phyloP scores from a whole-genome alignment of 2,888 invertebrate species.

The Archips crataeganus region DNA sequence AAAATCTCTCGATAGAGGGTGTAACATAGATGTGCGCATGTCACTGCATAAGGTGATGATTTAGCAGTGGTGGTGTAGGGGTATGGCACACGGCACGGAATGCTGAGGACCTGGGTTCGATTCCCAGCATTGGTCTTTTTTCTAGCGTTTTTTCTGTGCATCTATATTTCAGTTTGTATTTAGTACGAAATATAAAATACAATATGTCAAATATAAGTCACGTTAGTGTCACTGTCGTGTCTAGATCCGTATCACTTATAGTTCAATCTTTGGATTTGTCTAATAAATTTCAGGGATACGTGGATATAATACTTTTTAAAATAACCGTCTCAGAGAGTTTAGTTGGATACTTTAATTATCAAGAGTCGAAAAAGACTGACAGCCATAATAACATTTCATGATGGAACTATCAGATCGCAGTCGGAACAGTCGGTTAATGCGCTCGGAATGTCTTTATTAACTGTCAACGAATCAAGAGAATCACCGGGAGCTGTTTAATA shows the following conservation, averaged over 20 bases:
- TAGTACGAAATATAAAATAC: no score
- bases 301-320: conserved; percentile 6
- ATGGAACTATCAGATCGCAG: conserved; percentile 67
- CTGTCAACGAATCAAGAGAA: conserved; percentile 80
- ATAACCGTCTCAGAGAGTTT: conserved; percentile 15
- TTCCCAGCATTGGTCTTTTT: no score
- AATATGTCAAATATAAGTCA: conserved; percentile 41
- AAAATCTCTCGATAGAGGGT: no score
- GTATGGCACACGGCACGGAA: no score
- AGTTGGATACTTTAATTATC: conserved; percentile 37
- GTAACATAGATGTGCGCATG: no score
- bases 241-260: conserved; percentile 16
- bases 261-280: conserved; percentile 8
- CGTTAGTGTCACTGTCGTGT: conserved; percentile 48
- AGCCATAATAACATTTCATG: conserved; percentile 66
- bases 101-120: no score
- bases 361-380: conserved; percentile 51
- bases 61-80: no score
- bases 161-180: no score
- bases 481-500: conserved; percentile 79
- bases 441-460: conserved; percentile 84
- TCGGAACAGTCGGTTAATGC: conserved; percentile 67
- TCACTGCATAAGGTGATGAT: no score
- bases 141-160: no score
- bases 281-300: conserved; percentile 8